Evolutionary conservation across 2,888 invertebrate genomes (phyloP).

Genomic region (Nomada hirtipes): DNA sequence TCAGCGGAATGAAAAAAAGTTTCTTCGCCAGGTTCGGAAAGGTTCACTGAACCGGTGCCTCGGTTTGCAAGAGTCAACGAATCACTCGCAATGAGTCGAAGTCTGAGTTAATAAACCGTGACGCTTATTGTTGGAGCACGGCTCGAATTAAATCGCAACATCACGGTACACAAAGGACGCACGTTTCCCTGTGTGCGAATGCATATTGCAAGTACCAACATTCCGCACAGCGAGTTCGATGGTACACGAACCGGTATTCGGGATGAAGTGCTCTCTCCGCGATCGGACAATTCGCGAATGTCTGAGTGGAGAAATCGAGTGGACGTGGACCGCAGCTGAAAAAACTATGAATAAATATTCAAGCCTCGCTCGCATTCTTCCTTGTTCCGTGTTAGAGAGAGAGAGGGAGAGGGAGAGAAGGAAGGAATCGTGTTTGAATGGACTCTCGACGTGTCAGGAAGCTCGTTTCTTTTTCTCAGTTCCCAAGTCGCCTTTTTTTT

Average conservation of each 20-base stretch:
- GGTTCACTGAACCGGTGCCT: conserved; percentile 13
- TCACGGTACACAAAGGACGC: background rate
- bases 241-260: conserved; percentile 32
- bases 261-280: conserved; percentile 28
- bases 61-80: background rate
- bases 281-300: conserved; percentile 41
- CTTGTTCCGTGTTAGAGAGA: conserved; percentile 18
- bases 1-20: background rate
- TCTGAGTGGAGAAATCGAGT: conserved; percentile 55
- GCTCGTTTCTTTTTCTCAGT: conserved; percentile 57
- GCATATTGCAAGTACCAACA: conserved; percentile 10
- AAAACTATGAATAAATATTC: conserved; percentile 74
- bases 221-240: conserved; percentile 7
- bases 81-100: background rate
- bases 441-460: conserved; percentile 54
- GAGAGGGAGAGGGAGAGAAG: background rate
- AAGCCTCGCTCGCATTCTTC: conserved; percentile 39
- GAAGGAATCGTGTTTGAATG: conserved; percentile 49
- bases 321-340: conserved; percentile 46
- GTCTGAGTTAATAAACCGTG: conserved; percentile 14
- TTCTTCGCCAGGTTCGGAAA: background rate
- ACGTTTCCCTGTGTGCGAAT: background rate
- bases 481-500: conserved; percentile 36
- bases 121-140: background rate
- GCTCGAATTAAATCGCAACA: background rate